Percentiles rank a stretch among this genome's conserved stretches.
phyloP scores from a whole-genome alignment of 2,888 invertebrate species.

The Polydrusus pterygomalis region DNA sequence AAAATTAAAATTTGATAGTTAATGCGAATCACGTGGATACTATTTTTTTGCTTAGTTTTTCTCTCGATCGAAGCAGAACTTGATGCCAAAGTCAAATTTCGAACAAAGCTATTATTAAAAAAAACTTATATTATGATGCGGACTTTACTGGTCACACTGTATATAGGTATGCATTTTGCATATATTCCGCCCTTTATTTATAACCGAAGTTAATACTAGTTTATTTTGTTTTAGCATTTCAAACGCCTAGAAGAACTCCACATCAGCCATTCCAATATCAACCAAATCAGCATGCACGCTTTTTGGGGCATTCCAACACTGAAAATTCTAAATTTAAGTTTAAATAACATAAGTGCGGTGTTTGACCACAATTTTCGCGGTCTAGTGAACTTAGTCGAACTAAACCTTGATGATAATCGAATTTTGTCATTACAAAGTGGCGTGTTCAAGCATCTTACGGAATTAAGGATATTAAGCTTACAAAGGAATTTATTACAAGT shows the following conservation, averaged over 20 bases:
- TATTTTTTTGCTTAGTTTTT: too few species aligned
- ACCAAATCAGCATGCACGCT: slow-evolving; percentile 85
- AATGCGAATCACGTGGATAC: too few species aligned
- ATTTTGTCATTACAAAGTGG: slow-evolving; percentile 85
- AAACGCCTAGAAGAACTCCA: slow-evolving; percentile 80
- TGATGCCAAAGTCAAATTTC: too few species aligned
- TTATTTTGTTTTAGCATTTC: slow-evolving; percentile 66
- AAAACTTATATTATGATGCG: too few species aligned
- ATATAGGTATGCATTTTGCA: too few species aligned
- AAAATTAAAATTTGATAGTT: too few species aligned
- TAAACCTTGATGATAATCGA: slow-evolving; percentile 84
- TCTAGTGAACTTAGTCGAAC: slow-evolving; percentile 81
- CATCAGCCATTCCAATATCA: slow-evolving; percentile 83
- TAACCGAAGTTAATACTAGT: too few species aligned
- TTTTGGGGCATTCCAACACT: slow-evolving; percentile 84
- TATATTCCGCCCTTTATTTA: too few species aligned
- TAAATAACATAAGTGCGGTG: slow-evolving; percentile 83
- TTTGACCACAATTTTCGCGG: slow-evolving; percentile 86
- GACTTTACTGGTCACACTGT: too few species aligned
- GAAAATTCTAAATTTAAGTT: slow-evolving; percentile 79
- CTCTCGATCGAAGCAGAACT: too few species aligned
- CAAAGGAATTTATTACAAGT: slow-evolving; percentile 80
- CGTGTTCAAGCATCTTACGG: slow-evolving; percentile 83
- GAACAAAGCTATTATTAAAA: too few species aligned
- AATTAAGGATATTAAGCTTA: slow-evolving; percentile 80